Base-by-base conservation (phyloP, 2,888 invertebrate genomes). In the Tineola bisselliella region DNA sequence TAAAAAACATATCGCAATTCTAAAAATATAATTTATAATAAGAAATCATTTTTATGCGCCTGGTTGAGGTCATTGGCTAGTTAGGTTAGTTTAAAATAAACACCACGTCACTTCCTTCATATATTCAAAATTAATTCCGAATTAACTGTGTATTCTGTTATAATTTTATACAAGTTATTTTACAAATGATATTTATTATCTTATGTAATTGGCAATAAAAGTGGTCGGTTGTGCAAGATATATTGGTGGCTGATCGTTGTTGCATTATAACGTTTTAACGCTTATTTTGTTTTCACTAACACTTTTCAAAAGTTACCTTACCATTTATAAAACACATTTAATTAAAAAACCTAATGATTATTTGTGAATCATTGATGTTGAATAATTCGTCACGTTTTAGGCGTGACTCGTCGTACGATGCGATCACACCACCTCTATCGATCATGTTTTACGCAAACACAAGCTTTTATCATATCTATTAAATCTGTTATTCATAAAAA, bases 381-480 rank as follows among this genome's bases (percentile, higher is more conserved):
- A 12, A 38, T 38, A 17, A 48, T 48, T 48, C 48, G 15, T 48
- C 15, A 48, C 48, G n/a, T 48, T 25, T 8, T 13, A 10, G 48
- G 48, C 15, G 48, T 48, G 48, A 6, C 48, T n/a, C 38, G 48
- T 48, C 48, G n/a, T 38, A 38, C 38, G 6, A 38, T 38, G 10
- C 17, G 48, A 48, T 48, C 48, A 48, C 48, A 48, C 48, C 48
- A 48, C 48, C 48, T 17, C 48, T 38, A 48, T 48, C 48, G 15
- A 48, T 48, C 48, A 48, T 48, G 8, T 48, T 48, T 48, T 48
- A 48, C 48, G n/a, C 15, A 48, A 48, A 48, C 48, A 48, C 6
- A 31, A 10, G 31, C 3, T 38, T n/a, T 38, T 38, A 38, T 38
- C 38, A 25, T 25, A 25, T 2, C 2, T 25, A 25, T 25, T 25